Percentiles rank a stretch among this genome's conserved stretches.
Conservation (phyloP, 1,140 invertebrate genomes). For the Calosoma granatense region DNA sequence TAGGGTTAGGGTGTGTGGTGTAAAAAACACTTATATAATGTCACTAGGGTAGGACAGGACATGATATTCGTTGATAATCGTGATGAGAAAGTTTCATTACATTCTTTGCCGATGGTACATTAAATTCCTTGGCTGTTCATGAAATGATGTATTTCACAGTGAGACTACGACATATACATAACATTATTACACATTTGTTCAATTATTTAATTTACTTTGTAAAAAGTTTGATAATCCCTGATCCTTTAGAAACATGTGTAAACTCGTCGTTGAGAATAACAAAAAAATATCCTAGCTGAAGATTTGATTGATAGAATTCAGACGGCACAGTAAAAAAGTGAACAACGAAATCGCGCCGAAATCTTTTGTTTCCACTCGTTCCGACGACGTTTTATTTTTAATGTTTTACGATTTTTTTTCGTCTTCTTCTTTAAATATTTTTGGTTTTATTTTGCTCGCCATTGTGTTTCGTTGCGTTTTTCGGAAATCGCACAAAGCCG, state of each 20-base stretch:
- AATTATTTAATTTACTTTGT: too few relatives aligned
- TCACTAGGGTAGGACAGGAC: too few relatives aligned
- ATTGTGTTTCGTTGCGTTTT: background rate
- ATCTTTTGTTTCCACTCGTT: background rate
- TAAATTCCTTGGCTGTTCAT: too few relatives aligned
- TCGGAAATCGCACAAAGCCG: background rate
- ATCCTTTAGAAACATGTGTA: background rate
- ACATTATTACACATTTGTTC: too few relatives aligned
- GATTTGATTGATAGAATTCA: background rate
- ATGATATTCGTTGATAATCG: too few relatives aligned
- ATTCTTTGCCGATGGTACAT: too few relatives aligned
- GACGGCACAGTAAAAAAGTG: background rate
- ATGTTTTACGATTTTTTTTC: background rate
- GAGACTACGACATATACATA: too few relatives aligned
- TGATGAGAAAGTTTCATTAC: too few relatives aligned
- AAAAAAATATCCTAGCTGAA: background rate
- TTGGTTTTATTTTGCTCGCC: background rate
- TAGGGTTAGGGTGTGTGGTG: too few relatives aligned
- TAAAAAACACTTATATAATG: too few relatives aligned
- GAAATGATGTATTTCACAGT: too few relatives aligned
- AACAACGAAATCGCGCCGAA: background rate
- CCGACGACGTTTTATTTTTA: background rate
- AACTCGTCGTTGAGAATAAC: background rate
- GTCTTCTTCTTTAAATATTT: background rate
- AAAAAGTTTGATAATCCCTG: background rate